Evolutionary conservation across 1,140 invertebrate genomes (phyloP), one percentile per base, ranked within the genome.

Genomic region (Drosophila quadrilineata): DNA sequence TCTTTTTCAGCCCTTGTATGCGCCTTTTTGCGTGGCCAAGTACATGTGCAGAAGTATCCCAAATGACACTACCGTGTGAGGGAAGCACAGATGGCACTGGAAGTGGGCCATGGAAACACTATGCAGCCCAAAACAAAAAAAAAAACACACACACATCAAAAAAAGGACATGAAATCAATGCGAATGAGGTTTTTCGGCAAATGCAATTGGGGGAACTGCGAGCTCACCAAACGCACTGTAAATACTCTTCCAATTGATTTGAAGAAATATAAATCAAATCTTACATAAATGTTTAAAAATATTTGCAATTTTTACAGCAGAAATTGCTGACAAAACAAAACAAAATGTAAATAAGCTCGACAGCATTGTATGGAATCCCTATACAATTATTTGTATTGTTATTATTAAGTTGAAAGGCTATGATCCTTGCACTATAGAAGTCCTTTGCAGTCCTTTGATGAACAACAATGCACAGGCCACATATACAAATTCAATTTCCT

Each of bases 21-120:
- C 72, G 77, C 77, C 77, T 73, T 82, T 82, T 82, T 82, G 77
- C 77, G 69, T 84, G 62, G 67, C 54, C 77, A 82, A 82, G 77
- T 84, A 63, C 28, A 71, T 84, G 77, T 84, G 69, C 72, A 64
- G 56, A 82, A 82, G 77, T 82, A 73, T 73, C 40, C 46, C 64
- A 76, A 82, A 66, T 76, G 77, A 73, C 73, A 77, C 69, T 82
- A 43, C 40, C 40, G 22, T n/a, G n/a, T n/a, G n/a, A n/a, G n/a
- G n/a, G n/a, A n/a, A n/a, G n/a, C n/a, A n/a, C n/a, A n/a, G n/a
- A n/a, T n/a, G n/a, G 16, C 35, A 57, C 41, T 59, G 58, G 62
- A 28, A 31, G 72, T 43, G 48, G 72, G 54, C 48, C 6, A 26
- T 41, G 35, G 19, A 72, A 71, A 58, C 63, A 41, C 72, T n/a